Evolutionary conservation across 2,113 vertebrate genomes (phyloP).

Genomic region (human): GRCh38 chr2:229435001-229435500

Average conservation of each 20-base stretch:
- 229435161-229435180: background rate
- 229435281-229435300: background rate
- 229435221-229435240: background rate
- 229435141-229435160: too few relatives aligned
- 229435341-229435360: background rate
- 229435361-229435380: background rate
- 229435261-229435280: background rate
- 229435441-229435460: background rate
- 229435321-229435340: background rate
- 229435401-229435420: background rate
- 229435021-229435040: background rate
- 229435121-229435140: background rate
- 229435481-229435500: background rate
- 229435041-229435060: background rate
- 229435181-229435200: background rate
- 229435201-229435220: background rate
- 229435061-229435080: background rate
- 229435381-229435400: background rate
- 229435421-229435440: background rate
- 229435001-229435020: background rate
- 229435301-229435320: background rate
- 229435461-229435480: background rate
- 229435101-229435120: background rate
- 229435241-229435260: too few relatives aligned
- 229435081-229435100: background rate